A percentile compares a stretch with the other conserved stretches of the same genome.
Conservation (phyloP, 64 coral and sea anemone genomes). For the Stylophora pistillata region DNA sequence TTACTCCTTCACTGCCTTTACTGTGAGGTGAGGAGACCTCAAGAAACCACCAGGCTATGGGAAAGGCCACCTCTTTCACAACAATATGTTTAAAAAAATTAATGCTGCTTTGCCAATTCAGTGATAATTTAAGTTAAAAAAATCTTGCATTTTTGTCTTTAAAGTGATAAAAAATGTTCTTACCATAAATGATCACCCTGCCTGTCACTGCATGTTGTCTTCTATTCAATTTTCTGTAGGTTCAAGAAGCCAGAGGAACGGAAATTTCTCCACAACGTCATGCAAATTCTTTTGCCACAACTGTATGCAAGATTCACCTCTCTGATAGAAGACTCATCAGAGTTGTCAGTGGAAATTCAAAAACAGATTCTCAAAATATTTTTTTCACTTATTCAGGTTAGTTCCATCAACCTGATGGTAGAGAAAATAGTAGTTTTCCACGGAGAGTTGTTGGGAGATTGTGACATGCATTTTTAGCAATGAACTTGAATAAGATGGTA, state of each 20-base stretch:
- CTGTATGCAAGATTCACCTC: constrained; percentile 68
- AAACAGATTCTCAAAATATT: constrained; percentile 93
- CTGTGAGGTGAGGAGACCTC: too few relatives aligned
- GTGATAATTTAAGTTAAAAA: too few relatives aligned
- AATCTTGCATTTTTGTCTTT: too few relatives aligned
- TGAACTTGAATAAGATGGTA: not conserved
- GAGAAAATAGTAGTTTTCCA: too few relatives aligned
- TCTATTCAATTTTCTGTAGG: constrained; percentile 6
- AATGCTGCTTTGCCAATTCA: too few relatives aligned
- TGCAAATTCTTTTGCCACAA: constrained; percentile 72
- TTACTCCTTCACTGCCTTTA: too few relatives aligned
- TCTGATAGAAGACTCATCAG: constrained; percentile 74
- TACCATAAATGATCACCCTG: constrained; percentile 17
- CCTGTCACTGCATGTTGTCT: not conserved
- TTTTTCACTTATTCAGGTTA: constrained; percentile 93
- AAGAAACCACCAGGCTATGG: too few relatives aligned
- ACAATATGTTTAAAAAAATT: too few relatives aligned
- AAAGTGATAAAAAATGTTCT: not conserved
- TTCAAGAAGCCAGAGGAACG: constrained; percentile 95
- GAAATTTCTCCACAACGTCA: constrained; percentile 65
- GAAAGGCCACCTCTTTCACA: too few relatives aligned
- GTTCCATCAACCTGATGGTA: not conserved
- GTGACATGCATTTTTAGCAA: too few relatives aligned
- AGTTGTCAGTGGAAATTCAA: constrained; percentile 72
- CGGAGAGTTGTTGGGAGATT: too few relatives aligned